These are phyloP conservation scores for Ramazzottius varieornatus DNA, from an alignment of 2,888 invertebrate species.

Conservation along the genomic window DNA sequence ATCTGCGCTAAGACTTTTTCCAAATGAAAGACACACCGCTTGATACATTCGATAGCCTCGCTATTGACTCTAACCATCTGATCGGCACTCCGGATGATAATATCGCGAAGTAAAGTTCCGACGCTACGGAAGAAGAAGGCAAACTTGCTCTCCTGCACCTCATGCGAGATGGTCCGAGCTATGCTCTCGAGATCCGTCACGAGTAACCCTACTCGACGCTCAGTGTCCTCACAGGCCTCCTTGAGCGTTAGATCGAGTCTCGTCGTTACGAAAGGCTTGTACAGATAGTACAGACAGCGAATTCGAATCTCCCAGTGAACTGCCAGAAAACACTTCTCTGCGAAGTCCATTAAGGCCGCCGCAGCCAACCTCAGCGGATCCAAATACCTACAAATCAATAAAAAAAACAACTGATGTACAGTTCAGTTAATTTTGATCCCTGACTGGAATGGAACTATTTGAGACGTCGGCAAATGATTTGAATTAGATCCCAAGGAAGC, in stretches of 20 bases:
- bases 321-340: background rate
- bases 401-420: no score
- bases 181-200: background rate
- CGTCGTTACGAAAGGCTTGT: background rate
- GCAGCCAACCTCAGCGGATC: background rate
- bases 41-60: background rate
- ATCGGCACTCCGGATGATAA: background rate
- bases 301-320: constrained; percentile 1
- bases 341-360: background rate
- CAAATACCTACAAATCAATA: no score
- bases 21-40: background rate
- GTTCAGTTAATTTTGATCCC: no score
- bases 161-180: background rate
- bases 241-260: background rate
- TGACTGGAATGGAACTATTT: no score
- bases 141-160: background rate
- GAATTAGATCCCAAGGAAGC: no score
- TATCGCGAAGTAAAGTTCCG: background rate
- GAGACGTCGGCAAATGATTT: no score
- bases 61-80: background rate
- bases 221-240: background rate
- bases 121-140: background rate
- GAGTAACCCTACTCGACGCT: background rate
- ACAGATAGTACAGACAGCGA: background rate
- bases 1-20: background rate